phyloP scores from a whole-genome alignment of 2,888 invertebrate genomes.

The Gerris lacustris region DNA sequence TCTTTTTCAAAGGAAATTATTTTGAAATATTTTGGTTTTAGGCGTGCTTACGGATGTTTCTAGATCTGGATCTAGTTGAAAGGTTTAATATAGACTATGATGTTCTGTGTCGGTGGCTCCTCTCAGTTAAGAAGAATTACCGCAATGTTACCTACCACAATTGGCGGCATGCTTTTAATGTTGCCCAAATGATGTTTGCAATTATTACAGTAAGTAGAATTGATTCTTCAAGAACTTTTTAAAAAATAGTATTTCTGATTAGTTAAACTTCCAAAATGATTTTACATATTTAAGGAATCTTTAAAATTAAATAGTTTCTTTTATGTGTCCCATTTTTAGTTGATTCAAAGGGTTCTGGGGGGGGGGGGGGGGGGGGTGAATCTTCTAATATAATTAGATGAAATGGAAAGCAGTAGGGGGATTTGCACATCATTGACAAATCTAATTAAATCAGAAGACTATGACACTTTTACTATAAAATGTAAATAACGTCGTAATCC shows the following conservation, averaged over 20 bases:
- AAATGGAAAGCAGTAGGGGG: no score
- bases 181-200: conserved; percentile 95
- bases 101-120: conserved; percentile 76
- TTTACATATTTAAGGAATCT: neutral
- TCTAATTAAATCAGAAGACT: no score
- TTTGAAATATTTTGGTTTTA: conserved; percentile 33
- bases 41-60: conserved; percentile 88
- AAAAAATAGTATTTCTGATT: neutral
- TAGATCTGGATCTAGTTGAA: conserved; percentile 83
- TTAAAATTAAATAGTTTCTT: neutral
- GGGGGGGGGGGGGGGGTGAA: no score
- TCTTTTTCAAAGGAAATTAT: neutral
- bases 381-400: no score
- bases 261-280: neutral
- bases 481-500: no score
- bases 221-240: neutral
- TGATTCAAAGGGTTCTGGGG: no score
- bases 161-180: conserved; percentile 94
- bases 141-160: conserved; percentile 90
- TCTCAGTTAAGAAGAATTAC: conserved; percentile 90
- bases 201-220: conserved; percentile 63
- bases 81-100: conserved; percentile 87
- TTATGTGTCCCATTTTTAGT: neutral
- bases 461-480: no score
- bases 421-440: no score